Base-by-base conservation (phyloP, 2,113 vertebrate genomes). In the Oplegnathus fasciatus region DNA sequence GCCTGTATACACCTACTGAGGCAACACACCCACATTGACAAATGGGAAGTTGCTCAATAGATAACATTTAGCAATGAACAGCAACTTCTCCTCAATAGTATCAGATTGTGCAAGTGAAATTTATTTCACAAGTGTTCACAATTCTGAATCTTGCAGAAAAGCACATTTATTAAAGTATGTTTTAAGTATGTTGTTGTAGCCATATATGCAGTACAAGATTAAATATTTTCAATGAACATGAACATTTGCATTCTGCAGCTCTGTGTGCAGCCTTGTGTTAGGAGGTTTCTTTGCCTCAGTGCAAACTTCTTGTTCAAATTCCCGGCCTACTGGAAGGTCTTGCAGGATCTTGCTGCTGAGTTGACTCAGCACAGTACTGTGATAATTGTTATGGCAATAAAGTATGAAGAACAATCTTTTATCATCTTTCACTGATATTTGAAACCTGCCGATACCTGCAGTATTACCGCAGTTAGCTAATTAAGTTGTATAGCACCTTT, bases 41-140 rank as follows among this genome's bases (percentile, higher is more conserved):
- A 86, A 68, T 71, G 17, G 74, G 81, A 90, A 90, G 82, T 88
- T 86, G 67, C 73, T 83, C 68, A 89, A 66, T 78, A n/a, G 0
- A 18, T 42, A 17, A 37, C 4, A 61, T 86, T 83, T 76, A 14
- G 78, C 37, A 77, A 66, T 69, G 30, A 84, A 60, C 64, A 15
- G 28, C 10, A 71, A 34, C 40, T 46, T 72, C 32, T 55, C 6
- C n/a, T 44, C 20, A 28, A 4, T 14, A 24, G 30, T 22, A 13
- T 68, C 26, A 44, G 55, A 62, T 57, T 64, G 26, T 66, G 77
- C 57, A 67, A 54, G 66, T 64, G n/a, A 17, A 46, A 32, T 58
- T 14, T 32, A 42, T 80, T 46, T 1, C 9, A 50, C 8, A 9
- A 32, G 3, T 54, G n/a, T 14, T 64, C 18, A 52, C 6, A 50